Conservation (phyloP, 2,797 vertebrate species). For the Masticophis lateralis region DNA sequence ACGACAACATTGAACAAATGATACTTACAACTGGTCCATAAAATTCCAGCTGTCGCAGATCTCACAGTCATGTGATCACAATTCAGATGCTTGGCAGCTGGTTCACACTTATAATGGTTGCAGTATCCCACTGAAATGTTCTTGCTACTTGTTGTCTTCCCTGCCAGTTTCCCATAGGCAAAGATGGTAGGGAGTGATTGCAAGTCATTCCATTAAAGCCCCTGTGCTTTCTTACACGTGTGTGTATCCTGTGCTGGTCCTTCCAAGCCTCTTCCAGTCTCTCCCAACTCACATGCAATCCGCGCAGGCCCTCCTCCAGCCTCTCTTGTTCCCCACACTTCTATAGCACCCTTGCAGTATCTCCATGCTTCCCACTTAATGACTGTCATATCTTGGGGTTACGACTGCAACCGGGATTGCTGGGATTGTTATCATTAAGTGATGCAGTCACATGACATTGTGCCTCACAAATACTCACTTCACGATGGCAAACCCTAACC, state of each 20-base stretch:
- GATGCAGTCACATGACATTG: not conserved
- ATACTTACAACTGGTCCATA: not conserved
- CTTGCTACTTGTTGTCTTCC: not conserved
- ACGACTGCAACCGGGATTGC: not conserved
- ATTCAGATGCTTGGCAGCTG: not conserved
- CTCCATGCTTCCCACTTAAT: not conserved
- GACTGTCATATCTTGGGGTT: not conserved
- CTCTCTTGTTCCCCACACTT: not conserved
- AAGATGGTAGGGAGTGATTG: not conserved
- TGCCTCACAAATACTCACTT: not conserved
- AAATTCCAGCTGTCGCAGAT: not conserved
- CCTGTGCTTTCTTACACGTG: not conserved
- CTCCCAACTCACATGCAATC: not conserved
- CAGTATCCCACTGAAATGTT: not conserved
- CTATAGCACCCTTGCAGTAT: not conserved
- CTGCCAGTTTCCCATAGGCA: not conserved
- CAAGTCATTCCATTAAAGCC: not conserved
- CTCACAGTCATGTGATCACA: not conserved
- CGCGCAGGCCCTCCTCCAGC: fast-evolving
- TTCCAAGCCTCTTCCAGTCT: not conserved
- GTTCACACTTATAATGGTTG: not conserved
- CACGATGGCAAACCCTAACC: not conserved
- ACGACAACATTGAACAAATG: not conserved
- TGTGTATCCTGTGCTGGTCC: not conserved
- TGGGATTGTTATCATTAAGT: not conserved